Base-by-base conservation (phyloP, 1,140 invertebrate species). In the Drosophila kurseongensis region DNA sequence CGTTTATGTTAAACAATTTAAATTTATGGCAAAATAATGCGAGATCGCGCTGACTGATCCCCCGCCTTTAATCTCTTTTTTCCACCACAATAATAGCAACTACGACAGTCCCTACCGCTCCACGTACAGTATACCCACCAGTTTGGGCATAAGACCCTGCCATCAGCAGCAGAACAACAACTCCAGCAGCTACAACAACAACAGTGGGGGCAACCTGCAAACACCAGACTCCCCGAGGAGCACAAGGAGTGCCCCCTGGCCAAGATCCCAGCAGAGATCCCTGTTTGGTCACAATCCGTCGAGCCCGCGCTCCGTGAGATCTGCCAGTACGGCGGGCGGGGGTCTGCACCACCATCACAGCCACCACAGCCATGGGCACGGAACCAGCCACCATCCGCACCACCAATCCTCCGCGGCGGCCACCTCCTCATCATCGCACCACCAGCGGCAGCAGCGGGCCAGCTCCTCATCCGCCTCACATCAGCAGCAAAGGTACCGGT, bases 161-260 rank as follows among this genome's bases (percentile, higher is more conserved):
- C 72, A 88, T 58, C 90, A 91, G 65, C 81, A 84, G 55, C 65
- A 89, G 55, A 85, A 83, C 75, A 91, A 92, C 80, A 79, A 83
- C 78, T 81, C 76, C 84, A 84, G 80, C 84, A 84, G 77, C 80
- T 80, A 89, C 74, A 93, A 90, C 80, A 91, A 91, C 61, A 83
- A 83, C 45, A 85, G 73, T 13, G 82, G 71, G 51, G 81, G 81
- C 74, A 83, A 89, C 82, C 69, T 91, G 41, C 90, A 89, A 74
- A 75, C 80, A 78, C 72, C 89, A 78, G 95, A 96, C 78, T 97
- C 96, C 0, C 96, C 95, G 2, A 93, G 95, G 27, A 98, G 97
- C 88, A 97, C 96, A 4, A 94, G 96, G 50, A 97, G 97, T 73
- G 97, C 97, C 2, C 97, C 97, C 5, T 97, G 96, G 95, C 95